Base-by-base conservation (phyloP, 2,113 vertebrate species). In the Labeo catla region DNA sequence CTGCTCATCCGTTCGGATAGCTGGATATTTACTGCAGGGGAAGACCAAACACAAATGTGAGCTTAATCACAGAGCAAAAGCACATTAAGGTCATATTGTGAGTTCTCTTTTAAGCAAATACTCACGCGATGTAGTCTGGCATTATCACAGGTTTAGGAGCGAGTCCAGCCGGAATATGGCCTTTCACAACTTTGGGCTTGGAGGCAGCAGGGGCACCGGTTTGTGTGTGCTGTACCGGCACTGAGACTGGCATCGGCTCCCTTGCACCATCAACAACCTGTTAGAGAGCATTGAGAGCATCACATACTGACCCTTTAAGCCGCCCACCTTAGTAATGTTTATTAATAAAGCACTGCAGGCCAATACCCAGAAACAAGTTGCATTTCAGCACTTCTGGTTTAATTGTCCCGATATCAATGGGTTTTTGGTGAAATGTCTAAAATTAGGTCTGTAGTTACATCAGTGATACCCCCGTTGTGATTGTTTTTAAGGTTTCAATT, bases 111-210 rank as follows among this genome's bases (percentile, higher is more conserved):
- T 8, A 70, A 43, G 15, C 11, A 7, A 81, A 57, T 70, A 97
- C 98, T 95, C 90, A 99, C 98, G 95, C 96, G 16, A 99, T 92
- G 15, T 99, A 99, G 91, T 99, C 98, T 0, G 98, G 97, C 93
- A 99, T 96, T 84, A 99, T 95, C 5, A 99, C 96, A 1, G 98
- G 98, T 87, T 98, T 99, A 0, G 98, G 98, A 77, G 98, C 98
- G 93, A 98, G 95, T 34, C 98, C 97, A 0, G 96, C 93, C 2
- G 98, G 98, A 77, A 99, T 99, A 15, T 95, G 91, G 59, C 97
- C 96, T 90, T 97, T 98, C 11, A 96, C 83, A 0, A 97, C 76
- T 82, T 96, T 96, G 0, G 96, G 93, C 78, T 81, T 87, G 50
- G 86, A 63, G 34, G 54, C 5, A 8, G 23, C 36, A 47, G 94